phyloP scores from a whole-genome alignment of 2,888 invertebrate species.

The Malacosoma neustria region DNA sequence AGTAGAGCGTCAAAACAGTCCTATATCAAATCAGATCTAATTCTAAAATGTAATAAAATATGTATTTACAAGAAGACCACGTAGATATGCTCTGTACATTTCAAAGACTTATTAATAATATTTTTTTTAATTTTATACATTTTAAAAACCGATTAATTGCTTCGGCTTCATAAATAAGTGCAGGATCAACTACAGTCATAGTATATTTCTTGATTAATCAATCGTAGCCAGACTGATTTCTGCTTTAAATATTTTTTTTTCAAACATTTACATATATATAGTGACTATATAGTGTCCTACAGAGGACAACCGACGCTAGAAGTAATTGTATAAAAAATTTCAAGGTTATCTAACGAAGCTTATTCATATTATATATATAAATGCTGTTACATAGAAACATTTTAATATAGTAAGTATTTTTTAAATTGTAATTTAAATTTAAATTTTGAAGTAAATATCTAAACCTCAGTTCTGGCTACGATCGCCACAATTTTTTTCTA shows the following conservation, averaged over 20 bases:
- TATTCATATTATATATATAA: too few species aligned
- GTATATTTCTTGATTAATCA: constrained; percentile 12
- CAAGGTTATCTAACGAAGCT: too few species aligned
- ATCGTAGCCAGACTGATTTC: background rate
- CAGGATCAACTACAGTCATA: constrained; percentile 1
- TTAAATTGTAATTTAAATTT: too few species aligned
- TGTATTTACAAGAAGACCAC: constrained; percentile 61
- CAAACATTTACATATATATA: background rate
- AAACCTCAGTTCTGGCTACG: background rate
- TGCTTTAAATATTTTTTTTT: too few species aligned
- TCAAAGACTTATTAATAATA: constrained; percentile 34
- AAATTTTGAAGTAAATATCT: too few species aligned
- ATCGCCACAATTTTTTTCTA: constrained; percentile 26
- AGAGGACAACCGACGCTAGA: too few species aligned
- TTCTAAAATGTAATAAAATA: constrained; percentile 36
- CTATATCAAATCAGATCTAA: constrained; percentile 20
- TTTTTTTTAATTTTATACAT: constrained; percentile 1
- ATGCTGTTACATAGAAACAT: too few species aligned
- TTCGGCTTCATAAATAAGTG: background rate
- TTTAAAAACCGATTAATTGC: too few species aligned
- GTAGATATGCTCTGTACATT: constrained; percentile 62
- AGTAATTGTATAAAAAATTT: too few species aligned
- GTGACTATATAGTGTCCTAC: too few species aligned
- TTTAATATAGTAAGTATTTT: too few species aligned
- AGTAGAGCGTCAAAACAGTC: too few species aligned